Conservation (phyloP, 2,888 invertebrate genomes). For the Matsumyia berberina region DNA sequence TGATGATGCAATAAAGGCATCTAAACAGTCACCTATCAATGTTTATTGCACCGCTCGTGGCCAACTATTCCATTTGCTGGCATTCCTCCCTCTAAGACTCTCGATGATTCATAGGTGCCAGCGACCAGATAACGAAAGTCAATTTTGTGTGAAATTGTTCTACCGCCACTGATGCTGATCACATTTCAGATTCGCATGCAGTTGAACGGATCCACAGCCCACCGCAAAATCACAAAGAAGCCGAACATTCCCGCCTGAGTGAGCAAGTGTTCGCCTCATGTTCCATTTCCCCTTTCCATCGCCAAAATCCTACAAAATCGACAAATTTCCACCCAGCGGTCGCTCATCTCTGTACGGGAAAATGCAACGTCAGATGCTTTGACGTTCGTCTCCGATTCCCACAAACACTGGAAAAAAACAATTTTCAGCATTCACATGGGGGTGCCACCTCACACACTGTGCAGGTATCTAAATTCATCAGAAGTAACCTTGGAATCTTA, state of each 20-base stretch:
- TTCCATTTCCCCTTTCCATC: constrained; percentile 20
- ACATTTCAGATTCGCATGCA: constrained; percentile 37
- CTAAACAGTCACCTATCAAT: no score
- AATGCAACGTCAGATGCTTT: constrained; percentile 50
- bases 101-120: constrained; percentile 44
- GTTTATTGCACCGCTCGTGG: no score
- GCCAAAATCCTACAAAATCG: constrained; percentile 2
- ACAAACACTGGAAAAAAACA: constrained; percentile 54
- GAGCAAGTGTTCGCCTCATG: constrained; percentile 17
- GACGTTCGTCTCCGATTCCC: constrained; percentile 38
- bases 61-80: no score
- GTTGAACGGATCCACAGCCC: not conserved
- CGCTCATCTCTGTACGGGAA: constrained; percentile 42
- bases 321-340: constrained; percentile 5
- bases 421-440: constrained; percentile 23
- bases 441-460: no score
- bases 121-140: constrained; percentile 23
- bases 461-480: constrained; percentile 41
- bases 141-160: constrained; percentile 29
- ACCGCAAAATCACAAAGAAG: constrained; percentile 22
- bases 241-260: not conserved
- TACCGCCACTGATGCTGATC: constrained; percentile 50
- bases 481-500: constrained; percentile 63
- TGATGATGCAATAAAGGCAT: no score
- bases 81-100: not conserved